Evolutionary conservation across 2,888 invertebrate genomes (phyloP), one percentile per base, ranked within the genome.

Genomic region (Xylota sylvarum): DNA sequence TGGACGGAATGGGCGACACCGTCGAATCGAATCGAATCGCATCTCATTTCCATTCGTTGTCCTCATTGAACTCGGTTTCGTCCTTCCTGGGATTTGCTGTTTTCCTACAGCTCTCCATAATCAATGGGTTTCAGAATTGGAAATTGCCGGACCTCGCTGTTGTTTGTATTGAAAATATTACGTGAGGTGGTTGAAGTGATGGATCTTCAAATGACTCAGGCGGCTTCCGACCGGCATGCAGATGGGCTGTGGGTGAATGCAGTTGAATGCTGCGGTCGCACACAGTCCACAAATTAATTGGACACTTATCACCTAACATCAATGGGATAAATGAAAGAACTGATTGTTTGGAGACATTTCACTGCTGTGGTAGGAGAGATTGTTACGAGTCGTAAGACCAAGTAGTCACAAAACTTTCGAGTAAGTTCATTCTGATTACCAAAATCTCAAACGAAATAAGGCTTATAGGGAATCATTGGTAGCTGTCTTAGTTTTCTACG

Each of bases 201-300:
- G 40, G n/a, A 58, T 37, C 14, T 43, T 40, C n/a, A 35, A 55
- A 17, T 55, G 37, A 55, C 5, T 32, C 12, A n/a, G 17, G 43
- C 19, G 69, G 10, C 10, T 37, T 37, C 19, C 10, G 43, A 56
- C 2, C 40, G 32, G 23, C 32, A 5, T 5, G 30, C 32, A 50
- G 4, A 74, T 74, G 55, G 48, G 52, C 32, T 4, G 55, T 5
- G 7, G 37, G 3, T 32, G 43, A 40, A 64, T 64, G 79, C 80
- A 73, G 69, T 76, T 74, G 70, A 70, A 52, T 58, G 19, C 19
- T 77, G 65, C 46, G 52, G 73, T 73, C 60, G 30, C 50, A 65
- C 60, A 17, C 27, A 72, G 32, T 64, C 76, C 52, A 55, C 76
- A 80, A 85, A 85, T 72, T 85, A 85, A 85, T 85, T 80, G 80